A percentile compares a stretch with the other conserved stretches of the same genome.
Conservation (phyloP, 2,888 invertebrate genomes). For the Sesia apiformis region DNA sequence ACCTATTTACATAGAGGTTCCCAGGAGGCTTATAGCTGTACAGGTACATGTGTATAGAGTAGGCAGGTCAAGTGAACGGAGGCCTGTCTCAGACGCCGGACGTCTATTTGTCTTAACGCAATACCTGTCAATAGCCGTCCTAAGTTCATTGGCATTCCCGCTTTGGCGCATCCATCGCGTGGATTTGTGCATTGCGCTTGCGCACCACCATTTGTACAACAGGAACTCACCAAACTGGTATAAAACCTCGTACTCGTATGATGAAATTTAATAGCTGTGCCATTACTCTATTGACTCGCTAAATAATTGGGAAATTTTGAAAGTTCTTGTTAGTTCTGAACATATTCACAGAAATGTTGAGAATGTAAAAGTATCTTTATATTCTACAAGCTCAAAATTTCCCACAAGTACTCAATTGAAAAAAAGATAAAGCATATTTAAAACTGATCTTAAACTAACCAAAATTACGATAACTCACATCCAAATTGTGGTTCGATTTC, state of each 20-base stretch:
- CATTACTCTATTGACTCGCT: not conserved
- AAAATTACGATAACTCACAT: no score
- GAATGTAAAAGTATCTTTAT: no score
- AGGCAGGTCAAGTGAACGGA: constrained; percentile 62
- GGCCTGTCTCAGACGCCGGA: constrained; percentile 61
- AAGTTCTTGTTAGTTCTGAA: no score
- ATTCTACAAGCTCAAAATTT: no score
- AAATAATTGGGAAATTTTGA: not conserved
- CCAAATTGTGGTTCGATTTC: no score
- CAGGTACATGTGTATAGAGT: constrained; percentile 19
- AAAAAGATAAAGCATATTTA: no score
- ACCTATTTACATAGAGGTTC: constrained; percentile 57
- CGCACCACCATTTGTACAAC: constrained; percentile 43
- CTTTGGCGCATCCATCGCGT: constrained; percentile 67
- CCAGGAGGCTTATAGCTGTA: constrained; percentile 2
- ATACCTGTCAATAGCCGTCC: constrained; percentile 71
- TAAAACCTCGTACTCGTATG: constrained; percentile 38
- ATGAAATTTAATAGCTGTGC: constrained; percentile 34
- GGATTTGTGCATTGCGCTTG: constrained; percentile 59
- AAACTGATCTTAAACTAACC: no score
- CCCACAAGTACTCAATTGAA: no score
- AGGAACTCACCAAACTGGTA: constrained; percentile 57
- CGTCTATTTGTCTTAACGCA: constrained; percentile 70
- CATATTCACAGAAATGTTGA: no score
- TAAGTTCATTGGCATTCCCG: constrained; percentile 70